A percentile compares a stretch with the other conserved stretches of the same genome.
Evolutionary conservation across 2,113 vertebrate genomes (phyloP).

Genomic region (Protobothrops flavoviridis): DNA sequence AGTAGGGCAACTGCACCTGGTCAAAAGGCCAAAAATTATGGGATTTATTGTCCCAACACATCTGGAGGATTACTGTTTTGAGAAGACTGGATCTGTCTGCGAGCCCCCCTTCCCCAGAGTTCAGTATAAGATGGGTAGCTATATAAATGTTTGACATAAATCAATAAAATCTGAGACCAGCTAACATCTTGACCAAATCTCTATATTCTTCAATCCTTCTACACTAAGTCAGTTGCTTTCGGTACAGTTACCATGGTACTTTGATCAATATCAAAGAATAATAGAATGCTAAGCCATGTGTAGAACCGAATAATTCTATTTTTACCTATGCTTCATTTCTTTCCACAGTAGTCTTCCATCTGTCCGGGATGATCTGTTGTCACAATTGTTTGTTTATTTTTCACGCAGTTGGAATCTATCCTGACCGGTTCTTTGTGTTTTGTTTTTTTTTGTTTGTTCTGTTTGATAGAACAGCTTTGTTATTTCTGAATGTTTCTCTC

Average conservation of each 20-base stretch:
- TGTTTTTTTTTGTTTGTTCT: background rate
- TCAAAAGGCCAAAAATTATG: background rate
- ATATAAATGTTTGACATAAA: too few relatives aligned
- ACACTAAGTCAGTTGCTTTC: background rate
- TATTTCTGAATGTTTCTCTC: constrained; percentile 10
- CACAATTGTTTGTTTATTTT: background rate
- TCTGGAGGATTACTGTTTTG: background rate
- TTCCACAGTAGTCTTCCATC: background rate
- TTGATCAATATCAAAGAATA: background rate
- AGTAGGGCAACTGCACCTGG: background rate
- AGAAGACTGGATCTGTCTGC: background rate
- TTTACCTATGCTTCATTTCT: background rate
- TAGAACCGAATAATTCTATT: background rate
- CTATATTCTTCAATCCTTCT: background rate
- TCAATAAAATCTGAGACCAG: too few relatives aligned
- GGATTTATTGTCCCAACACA: background rate
- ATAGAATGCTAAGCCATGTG: background rate
- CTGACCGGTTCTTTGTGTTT: too few relatives aligned
- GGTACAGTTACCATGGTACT: background rate
- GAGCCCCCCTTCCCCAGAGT: background rate
- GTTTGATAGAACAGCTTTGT: constrained; percentile 11
- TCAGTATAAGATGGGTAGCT: too few relatives aligned
- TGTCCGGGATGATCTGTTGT: background rate
- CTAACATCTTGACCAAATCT: background rate
- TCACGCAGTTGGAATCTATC: constrained; percentile 1